These are phyloP conservation scores for Lagria hirta DNA, from an alignment of 2,888 invertebrate species.

Conservation along the genomic window DNA sequence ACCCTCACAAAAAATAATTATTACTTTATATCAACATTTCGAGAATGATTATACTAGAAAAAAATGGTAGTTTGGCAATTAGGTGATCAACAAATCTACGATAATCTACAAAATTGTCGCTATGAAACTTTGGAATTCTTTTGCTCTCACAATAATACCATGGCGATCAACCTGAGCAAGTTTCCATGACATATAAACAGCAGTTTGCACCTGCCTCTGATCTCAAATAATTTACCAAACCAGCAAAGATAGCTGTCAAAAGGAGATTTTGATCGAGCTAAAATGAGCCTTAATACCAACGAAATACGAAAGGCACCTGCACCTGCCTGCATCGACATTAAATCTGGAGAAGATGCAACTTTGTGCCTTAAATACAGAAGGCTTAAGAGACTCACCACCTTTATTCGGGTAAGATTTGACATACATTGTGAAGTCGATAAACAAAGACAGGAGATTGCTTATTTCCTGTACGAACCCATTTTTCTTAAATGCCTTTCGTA, in stretches of 20 bases:
- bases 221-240: constrained; percentile 53
- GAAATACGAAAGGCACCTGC: constrained; percentile 27
- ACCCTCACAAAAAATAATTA: too few relatives aligned
- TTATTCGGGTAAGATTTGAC: constrained; percentile 22
- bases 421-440: constrained; percentile 31
- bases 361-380: constrained; percentile 25
- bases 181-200: constrained; percentile 35
- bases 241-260: constrained; percentile 50
- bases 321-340: constrained; percentile 39
- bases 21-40: too few relatives aligned
- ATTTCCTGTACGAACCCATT: constrained; percentile 34
- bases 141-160: too few relatives aligned
- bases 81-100: too few relatives aligned
- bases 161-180: constrained; percentile 22
- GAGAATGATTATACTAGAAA: too few relatives aligned
- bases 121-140: too few relatives aligned
- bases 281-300: constrained; percentile 38
- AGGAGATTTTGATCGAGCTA: constrained; percentile 37
- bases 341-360: constrained; percentile 29
- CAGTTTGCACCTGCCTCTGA: constrained; percentile 50
- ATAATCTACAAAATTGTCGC: too few relatives aligned
- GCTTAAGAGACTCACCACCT: constrained; percentile 4
- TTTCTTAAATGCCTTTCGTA: constrained; percentile 12
- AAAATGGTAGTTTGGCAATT: too few relatives aligned
- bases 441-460: constrained; percentile 40